These are phyloP conservation scores for Popillia japonica DNA, from an alignment of 1,140 invertebrate species.

Conservation along the genomic window DNA sequence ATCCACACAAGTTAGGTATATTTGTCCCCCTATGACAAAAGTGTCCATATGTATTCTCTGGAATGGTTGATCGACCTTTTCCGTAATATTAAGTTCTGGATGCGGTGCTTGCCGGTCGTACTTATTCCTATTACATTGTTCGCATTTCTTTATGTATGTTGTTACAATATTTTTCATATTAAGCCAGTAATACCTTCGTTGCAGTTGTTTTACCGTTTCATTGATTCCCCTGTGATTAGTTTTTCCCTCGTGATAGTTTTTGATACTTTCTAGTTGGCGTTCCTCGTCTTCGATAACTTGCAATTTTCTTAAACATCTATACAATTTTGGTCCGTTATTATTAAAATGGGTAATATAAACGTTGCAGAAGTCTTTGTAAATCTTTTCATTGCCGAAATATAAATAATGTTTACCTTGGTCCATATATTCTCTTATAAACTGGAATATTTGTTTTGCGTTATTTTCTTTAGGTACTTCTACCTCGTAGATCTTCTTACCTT, in stretches of 20 bases:
- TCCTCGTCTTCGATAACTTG: background rate
- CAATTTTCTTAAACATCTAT: background rate
- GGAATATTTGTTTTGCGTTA: background rate
- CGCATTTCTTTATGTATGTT: slow-evolving; percentile 26
- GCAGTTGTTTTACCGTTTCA: slow-evolving; percentile 28
- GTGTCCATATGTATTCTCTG: slow-evolving; percentile 53
- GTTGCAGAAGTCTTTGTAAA: background rate
- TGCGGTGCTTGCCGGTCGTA: slow-evolving; percentile 52
- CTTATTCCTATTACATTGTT: slow-evolving; percentile 51
- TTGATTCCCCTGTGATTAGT: slow-evolving; percentile 33
- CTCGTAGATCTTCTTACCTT: slow-evolving; percentile 20
- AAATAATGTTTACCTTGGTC: too few relatives aligned
- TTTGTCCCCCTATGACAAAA: slow-evolving; percentile 47
- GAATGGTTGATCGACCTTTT: slow-evolving; percentile 49
- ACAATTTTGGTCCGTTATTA: slow-evolving; percentile 19
- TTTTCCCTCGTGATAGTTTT: slow-evolving; percentile 1
- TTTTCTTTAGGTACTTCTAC: slow-evolving; percentile 1
- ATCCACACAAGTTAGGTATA: slow-evolving; percentile 35
- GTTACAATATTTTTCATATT: slow-evolving; percentile 25
- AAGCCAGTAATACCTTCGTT: slow-evolving; percentile 7
- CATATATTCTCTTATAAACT: too few relatives aligned
- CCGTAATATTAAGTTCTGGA: slow-evolving; percentile 48
- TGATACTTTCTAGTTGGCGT: slow-evolving; percentile 6
- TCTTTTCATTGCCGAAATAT: background rate
- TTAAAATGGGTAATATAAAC: too few relatives aligned